Conservation (phyloP, 2,888 invertebrate species). For the Vesta saturnalis region DNA sequence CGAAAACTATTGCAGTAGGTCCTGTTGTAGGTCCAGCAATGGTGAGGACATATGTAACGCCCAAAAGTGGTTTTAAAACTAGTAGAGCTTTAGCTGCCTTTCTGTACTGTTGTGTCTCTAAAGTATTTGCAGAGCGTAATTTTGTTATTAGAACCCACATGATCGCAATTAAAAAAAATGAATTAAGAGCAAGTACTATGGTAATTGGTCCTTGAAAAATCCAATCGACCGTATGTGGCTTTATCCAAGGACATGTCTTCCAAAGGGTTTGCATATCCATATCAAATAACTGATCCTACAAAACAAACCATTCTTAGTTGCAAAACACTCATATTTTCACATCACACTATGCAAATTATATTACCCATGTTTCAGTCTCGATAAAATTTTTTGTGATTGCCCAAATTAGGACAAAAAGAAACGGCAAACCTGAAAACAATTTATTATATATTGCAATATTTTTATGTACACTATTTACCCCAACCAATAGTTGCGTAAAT, state of each 20-base stretch:
- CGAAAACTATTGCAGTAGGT: conserved; percentile 79
- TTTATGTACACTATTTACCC: conserved; percentile 70
- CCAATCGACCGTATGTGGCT: conserved; percentile 84
- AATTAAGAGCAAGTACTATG: conserved; percentile 82
- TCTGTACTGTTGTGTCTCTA: conserved; percentile 90
- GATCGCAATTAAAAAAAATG: conserved; percentile 82
- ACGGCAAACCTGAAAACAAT: conserved; percentile 65
- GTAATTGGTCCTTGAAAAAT: conserved; percentile 88
- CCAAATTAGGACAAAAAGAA: conserved; percentile 68
- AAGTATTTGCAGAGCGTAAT: conserved; percentile 87
- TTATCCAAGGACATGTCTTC: conserved; percentile 77
- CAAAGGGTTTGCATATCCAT: conserved; percentile 20
- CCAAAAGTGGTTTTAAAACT: conserved; percentile 92
- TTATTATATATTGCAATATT: conserved; percentile 19
- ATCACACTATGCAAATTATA: neutral
- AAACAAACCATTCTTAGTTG: neutral
- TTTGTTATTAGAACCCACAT: conserved; percentile 96
- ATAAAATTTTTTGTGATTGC: conserved; percentile 63
- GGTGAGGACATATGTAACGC: conserved; percentile 89
- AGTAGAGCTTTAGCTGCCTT: conserved; percentile 92
- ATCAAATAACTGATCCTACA: conserved; percentile 23
- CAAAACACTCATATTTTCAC: neutral
- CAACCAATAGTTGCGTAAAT: conserved; percentile 86
- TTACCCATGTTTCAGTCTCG: conserved; percentile 34
- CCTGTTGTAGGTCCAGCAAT: conserved; percentile 87